Evolutionary conservation across 2,797 vertebrate species (phyloP).

Genomic region (Leuciscus waleckii): DNA sequence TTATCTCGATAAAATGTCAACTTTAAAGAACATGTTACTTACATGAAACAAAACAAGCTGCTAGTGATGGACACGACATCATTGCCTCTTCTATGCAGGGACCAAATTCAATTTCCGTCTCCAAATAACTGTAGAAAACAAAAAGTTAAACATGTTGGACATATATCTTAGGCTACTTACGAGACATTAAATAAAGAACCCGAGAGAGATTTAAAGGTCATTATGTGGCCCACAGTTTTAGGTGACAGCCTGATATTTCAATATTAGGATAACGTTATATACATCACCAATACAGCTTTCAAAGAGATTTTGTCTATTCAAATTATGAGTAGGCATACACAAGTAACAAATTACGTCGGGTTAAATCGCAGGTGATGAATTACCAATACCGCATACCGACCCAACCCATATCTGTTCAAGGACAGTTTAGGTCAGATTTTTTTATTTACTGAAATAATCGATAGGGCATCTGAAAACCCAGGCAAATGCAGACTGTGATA

Average conservation of each 20-base stretch:
- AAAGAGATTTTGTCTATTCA: too few species aligned
- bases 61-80: neutral
- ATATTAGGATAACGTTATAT: too few species aligned
- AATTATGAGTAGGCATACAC: too few species aligned
- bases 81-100: conserved; percentile 21
- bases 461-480: neutral
- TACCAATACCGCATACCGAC: neutral
- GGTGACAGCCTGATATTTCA: too few species aligned
- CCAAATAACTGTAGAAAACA: neutral
- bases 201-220: conserved; percentile 6
- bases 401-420: conserved; percentile 14
- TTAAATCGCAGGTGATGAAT: too few species aligned
- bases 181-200: neutral
- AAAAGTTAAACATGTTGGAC: neutral
- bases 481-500: neutral
- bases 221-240: neutral
- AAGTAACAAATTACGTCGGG: too few species aligned
- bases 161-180: neutral
- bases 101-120: neutral
- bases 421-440: neutral
- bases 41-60: conserved; percentile 22
- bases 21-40: conserved; percentile 2
- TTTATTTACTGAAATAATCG: neutral
- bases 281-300: too few species aligned
- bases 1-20: neutral